Percentiles rank a stretch among this genome's conserved stretches.
Evolutionary conservation across 2,888 invertebrate genomes (phyloP).

Genomic region (Tridacna crocea): DNA sequence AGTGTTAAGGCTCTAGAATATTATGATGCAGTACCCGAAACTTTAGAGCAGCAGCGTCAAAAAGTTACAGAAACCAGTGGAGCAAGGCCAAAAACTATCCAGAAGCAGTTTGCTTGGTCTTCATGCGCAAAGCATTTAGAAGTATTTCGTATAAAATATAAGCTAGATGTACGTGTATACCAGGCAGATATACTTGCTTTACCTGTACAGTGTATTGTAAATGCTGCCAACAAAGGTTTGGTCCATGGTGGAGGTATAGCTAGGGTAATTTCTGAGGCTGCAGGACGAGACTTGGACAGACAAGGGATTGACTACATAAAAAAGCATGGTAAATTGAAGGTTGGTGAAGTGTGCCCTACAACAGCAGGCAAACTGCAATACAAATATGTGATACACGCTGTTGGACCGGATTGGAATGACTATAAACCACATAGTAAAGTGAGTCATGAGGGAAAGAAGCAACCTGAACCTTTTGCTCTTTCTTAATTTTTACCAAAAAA

Average conservation of each 20-base stretch:
- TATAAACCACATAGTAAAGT: conserved; percentile 18
- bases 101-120: conserved; percentile 13
- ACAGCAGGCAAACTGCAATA: conserved; percentile 46
- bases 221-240: conserved; percentile 52
- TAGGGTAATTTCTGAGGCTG: conserved; percentile 37
- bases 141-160: not conserved
- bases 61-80: not conserved
- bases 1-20: not conserved
- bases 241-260: conserved; percentile 53
- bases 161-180: conserved; percentile 37
- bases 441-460: not conserved
- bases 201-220: conserved; percentile 53
- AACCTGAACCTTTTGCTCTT: too few species aligned
- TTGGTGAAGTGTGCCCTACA: conserved; percentile 31
- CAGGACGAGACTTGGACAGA: conserved; percentile 32
- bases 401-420: conserved; percentile 23
- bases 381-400: conserved; percentile 51
- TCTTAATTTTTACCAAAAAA: too few species aligned
- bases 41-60: not conserved
- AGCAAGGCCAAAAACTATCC: conserved; percentile 17
- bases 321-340: conserved; percentile 25
- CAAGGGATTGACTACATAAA: conserved; percentile 35
- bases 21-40: not conserved
- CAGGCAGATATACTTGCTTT: conserved; percentile 37
- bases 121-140: not conserved